Evolutionary conservation across 2,797 vertebrate genomes (phyloP).

Genomic region (Urophycis tenuis): DNA sequence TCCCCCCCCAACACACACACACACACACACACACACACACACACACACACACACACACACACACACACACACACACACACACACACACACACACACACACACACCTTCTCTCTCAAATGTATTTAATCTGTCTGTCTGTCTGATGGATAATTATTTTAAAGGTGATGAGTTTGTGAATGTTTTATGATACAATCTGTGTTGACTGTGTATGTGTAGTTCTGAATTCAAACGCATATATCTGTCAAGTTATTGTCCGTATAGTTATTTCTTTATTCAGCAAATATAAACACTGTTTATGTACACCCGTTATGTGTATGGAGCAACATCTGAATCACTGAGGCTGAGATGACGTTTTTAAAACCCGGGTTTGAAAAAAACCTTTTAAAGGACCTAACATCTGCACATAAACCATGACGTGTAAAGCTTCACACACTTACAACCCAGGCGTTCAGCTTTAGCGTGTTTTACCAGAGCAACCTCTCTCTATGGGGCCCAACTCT

Average conservation of each 20-base stretch:
- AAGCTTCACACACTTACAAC: too few species aligned
- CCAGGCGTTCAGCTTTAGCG: too few species aligned
- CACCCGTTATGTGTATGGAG: not conserved
- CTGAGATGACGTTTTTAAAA: not conserved
- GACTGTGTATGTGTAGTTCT: not conserved
- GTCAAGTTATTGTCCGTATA: not conserved
- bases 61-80: constrained; percentile 2
- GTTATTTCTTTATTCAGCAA: not conserved
- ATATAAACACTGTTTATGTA: not conserved
- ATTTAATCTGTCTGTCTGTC: not conserved
- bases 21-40: not conserved
- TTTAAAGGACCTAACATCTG: not conserved
- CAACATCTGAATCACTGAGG: not conserved
- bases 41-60: constrained; percentile 5
- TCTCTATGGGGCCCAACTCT: too few species aligned
- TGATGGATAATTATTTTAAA: not conserved
- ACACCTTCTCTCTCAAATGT: not conserved
- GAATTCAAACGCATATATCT: not conserved
- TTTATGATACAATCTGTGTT: not conserved
- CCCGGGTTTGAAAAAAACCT: not conserved
- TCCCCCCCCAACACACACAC: not conserved
- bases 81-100: not conserved
- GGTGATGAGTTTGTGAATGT: not conserved
- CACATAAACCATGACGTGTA: not conserved
- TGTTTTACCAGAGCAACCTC: too few species aligned